Base-by-base conservation (phyloP, 2,113 vertebrate species). In the Indicator maculatus region DNA sequence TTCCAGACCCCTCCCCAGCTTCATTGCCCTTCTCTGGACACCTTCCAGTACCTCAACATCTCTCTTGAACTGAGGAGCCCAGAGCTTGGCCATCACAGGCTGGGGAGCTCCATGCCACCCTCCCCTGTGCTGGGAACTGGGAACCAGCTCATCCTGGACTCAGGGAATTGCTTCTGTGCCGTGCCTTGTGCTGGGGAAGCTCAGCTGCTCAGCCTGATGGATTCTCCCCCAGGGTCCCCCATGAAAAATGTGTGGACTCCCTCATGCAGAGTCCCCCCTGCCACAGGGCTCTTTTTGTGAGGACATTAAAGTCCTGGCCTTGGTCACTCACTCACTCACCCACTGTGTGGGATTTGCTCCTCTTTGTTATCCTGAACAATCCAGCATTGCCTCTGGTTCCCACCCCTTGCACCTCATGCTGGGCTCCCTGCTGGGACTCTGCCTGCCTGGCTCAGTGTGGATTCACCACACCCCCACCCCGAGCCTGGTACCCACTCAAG, bases 171-270 rank as follows among this genome's bases (percentile, higher is more conserved):
- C 69, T 78, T 30, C 36, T 59, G 84, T 61, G 77, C 56, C 33
- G 61, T 36, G 74, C 72, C 41, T 33, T 20, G 41, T 38, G 2
- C 2, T n/a, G n/a, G 74, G 90, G 86, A 50, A 89, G 71, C 61
- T 69, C 82, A 4, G 8, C 70, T 5, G 71, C 53, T 5, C 16
- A 3, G 41, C 21, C 12, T 45, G 92, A 89, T 87, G 84, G 93
- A 90, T 93, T 82, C 83, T 39, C 83, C 91, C 93, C n/a, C 44
- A 23, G 81, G 91, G 88, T 20, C 31, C 31, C 6, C 81, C 79
- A n/a, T 93, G 71, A 93, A 93, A 94, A 86, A 95, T 83, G 93
- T 6, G 61, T 70, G 94, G 95, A 89, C 93, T 96, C 86, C 12
- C 95, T 96, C 93, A 72, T 33, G 93, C 90, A 38, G 6, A 86